Conservation (phyloP, 2,113 vertebrate genomes). For the Triplophysa rosa region DNA sequence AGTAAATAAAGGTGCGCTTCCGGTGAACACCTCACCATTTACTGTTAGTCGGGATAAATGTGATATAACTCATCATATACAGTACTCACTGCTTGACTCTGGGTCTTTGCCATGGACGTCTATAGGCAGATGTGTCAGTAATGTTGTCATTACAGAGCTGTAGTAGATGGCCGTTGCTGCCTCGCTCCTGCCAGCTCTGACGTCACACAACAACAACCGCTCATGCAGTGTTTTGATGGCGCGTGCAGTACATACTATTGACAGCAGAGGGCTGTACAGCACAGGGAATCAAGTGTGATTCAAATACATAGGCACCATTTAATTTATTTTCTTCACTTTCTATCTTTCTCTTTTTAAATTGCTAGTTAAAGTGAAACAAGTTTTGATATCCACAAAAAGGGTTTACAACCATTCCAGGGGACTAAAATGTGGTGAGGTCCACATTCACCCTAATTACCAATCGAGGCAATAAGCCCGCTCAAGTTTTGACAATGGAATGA, state of each 20-base stretch:
- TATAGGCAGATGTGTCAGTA: slow-evolving; percentile 76
- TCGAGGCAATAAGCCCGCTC: no score
- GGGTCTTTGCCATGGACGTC: slow-evolving; percentile 85
- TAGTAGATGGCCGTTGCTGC: slow-evolving; percentile 79
- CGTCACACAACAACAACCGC: slow-evolving; percentile 92
- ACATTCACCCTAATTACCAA: no score
- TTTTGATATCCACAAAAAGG: no score
- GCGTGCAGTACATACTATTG: background rate
- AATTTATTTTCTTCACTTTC: no score
- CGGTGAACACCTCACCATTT: background rate
- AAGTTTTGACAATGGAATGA: no score
- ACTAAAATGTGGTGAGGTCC: no score
- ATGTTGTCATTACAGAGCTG: slow-evolving; percentile 80
- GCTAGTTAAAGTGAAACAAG: no score
- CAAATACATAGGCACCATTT: background rate
- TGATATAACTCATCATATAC: slow-evolving; percentile 5
- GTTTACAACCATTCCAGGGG: no score
- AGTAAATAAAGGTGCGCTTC: background rate
- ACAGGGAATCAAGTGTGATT: background rate
- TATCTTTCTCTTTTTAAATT: no score
- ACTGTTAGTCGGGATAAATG: no score
- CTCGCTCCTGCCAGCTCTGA: slow-evolving; percentile 85
- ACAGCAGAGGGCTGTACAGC: slow-evolving; percentile 37
- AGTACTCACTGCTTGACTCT: slow-evolving; percentile 81
- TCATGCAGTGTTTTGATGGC: background rate